Evolutionary conservation across 2,888 invertebrate genomes (phyloP), one percentile per base, ranked within the genome.

Genomic region (Drosophila mimica): DNA sequence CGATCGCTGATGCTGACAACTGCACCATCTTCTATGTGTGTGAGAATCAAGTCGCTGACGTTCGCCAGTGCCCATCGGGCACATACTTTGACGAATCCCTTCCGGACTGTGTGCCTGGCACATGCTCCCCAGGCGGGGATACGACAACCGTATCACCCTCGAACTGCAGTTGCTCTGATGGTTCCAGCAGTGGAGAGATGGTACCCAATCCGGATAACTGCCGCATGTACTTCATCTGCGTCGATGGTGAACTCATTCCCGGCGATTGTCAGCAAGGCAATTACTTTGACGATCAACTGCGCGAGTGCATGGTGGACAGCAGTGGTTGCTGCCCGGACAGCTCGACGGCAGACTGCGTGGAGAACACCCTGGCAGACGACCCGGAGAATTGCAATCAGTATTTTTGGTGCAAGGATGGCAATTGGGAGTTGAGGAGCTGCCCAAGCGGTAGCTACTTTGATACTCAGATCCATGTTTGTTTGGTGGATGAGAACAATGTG

Each of bases 181-280:
- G 82, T 0, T 40, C 73, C 4, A 58, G 40, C 0, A 72, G 89
- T 20, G 91, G 90, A 0, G 73, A 91, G 0, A 43, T 88, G n/a
- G 38, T 80, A 6, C 53, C 70, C 1, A 57, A 91, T 64, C 52
- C 68, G 0, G 59, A 75, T 0, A 88, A 89, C 25, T 91, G 92
- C 25, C 74, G 76, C 4, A 51, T 71, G 2, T 92, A 82, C 56
- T 82, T 75, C 36, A 76, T 82, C 6, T 92, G 92, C 71, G 20
- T 65, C 4, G 57, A 85, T 36, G 91, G 91, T 0, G 56, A 75
- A 43, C 65, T 91, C 3, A 46, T 79, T 0, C 65, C 70, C 8
- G 81, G 74, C 4, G 90, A 84, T 43, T 92, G 92, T 48, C 73
- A 48, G 1, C 38, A 25, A 6, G 91, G 88, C 8, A 90, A 89